Conservation (phyloP, 2,797 vertebrate genomes). For the Sebastolobus altivelis region DNA sequence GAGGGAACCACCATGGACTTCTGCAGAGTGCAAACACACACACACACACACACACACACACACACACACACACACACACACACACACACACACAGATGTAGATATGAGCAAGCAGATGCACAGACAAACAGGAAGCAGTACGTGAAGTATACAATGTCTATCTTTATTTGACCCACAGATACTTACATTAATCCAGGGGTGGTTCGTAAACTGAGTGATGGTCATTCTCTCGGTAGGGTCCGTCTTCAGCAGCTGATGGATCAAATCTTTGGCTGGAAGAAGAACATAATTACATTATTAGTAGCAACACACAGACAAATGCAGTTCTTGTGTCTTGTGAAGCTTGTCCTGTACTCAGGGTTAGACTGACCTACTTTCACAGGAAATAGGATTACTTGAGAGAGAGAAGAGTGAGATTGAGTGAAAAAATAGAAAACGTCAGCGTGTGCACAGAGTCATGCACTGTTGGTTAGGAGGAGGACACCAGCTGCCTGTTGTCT, state of each 20-base stretch:
- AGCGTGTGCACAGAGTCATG: background rate
- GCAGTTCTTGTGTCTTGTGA: background rate
- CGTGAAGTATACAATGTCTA: background rate
- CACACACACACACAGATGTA: constrained; percentile 35
- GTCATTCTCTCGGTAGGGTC: constrained; percentile 97
- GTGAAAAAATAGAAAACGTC: background rate
- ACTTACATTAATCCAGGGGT: constrained; percentile 97
- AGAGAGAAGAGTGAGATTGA: constrained; percentile 2
- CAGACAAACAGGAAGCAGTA: constrained; percentile 3
- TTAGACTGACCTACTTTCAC: constrained; percentile 28
- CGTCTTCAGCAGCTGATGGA: constrained; percentile 94
- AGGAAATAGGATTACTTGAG: constrained; percentile 15
- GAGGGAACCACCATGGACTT: constrained; percentile 94
- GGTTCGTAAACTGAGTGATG: constrained; percentile 96
- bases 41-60: background rate
- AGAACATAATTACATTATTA: background rate
- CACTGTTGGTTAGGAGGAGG: background rate
- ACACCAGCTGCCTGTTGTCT: constrained; percentile 10
- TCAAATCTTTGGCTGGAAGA: constrained; percentile 92
- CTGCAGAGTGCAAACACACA: constrained; percentile 77
- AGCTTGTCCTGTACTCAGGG: background rate
- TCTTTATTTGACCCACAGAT: background rate
- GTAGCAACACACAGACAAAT: background rate
- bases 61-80: constrained; percentile 28
- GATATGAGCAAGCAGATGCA: constrained; percentile 14